phyloP scores from a whole-genome alignment of 1,140 invertebrate genomes.

The Acromyrmex echinatior region DNA sequence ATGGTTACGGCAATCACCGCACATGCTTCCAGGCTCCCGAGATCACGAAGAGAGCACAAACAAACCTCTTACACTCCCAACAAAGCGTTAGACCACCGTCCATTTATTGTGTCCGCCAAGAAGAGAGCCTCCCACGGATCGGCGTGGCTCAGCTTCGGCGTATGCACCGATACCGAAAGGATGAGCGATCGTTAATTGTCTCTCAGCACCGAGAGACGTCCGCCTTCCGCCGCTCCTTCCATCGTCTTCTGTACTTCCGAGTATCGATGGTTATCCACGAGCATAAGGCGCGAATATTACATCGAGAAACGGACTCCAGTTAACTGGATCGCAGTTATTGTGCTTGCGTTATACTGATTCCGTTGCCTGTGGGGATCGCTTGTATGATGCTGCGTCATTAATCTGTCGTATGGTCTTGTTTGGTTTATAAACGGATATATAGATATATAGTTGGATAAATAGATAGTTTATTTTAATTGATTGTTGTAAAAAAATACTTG shows the following conservation, averaged over 20 bases:
- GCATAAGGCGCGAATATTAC: slow-evolving; percentile 21
- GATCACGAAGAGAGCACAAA: slow-evolving; percentile 74
- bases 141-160: slow-evolving; percentile 37
- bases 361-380: slow-evolving; percentile 26
- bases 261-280: slow-evolving; percentile 46
- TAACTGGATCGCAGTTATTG: slow-evolving; percentile 51
- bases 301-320: slow-evolving; percentile 2
- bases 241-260: slow-evolving; percentile 57
- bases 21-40: slow-evolving; percentile 80
- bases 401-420: slow-evolving; percentile 38
- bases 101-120: slow-evolving; percentile 71
- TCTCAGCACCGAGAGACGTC: slow-evolving; percentile 38
- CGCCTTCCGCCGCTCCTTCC: slow-evolving; percentile 56
- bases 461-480: background rate
- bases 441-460: background rate
- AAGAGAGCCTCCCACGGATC: slow-evolving; percentile 61
- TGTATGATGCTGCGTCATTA: slow-evolving; percentile 37
- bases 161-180: slow-evolving; percentile 55
- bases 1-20: slow-evolving; percentile 82
- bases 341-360: slow-evolving; percentile 45
- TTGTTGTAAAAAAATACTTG: background rate
- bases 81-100: slow-evolving; percentile 64
- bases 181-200: slow-evolving; percentile 76
- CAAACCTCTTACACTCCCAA: slow-evolving; percentile 64
- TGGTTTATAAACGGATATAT: background rate